Conservation (phyloP, 2,888 invertebrate genomes). For the Anoncus sp. region DNA sequence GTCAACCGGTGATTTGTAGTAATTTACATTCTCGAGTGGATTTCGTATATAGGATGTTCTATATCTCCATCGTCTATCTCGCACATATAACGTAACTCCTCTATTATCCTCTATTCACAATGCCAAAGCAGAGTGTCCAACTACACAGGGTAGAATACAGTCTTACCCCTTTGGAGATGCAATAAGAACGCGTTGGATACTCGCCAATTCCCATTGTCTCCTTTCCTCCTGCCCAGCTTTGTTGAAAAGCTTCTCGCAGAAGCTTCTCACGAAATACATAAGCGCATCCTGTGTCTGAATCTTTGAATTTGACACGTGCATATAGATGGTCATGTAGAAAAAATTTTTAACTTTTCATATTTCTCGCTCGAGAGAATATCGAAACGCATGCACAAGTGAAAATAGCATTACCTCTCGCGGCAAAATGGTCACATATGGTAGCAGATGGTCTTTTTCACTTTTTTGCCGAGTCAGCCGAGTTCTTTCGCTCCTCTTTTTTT, state of each 20-base stretch:
- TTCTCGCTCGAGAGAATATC: conserved; percentile 12
- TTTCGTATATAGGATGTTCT: conserved; percentile 11
- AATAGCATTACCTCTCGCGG: not conserved
- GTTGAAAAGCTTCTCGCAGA: conserved; percentile 25
- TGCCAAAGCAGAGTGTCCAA: conserved; percentile 35
- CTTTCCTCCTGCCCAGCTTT: conserved; percentile 14
- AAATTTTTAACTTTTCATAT: conserved; percentile 1
- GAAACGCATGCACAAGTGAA: not conserved
- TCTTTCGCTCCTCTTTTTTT: not conserved
- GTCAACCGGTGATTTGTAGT: conserved; percentile 23
- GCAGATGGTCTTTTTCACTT: not conserved
- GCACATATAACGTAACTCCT: conserved; percentile 6
- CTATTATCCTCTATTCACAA: conserved; percentile 21
- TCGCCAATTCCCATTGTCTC: conserved; percentile 49
- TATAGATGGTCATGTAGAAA: not conserved
- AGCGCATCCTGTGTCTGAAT: conserved; percentile 6
- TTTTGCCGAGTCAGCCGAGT: conserved; percentile 17
- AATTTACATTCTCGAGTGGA: conserved; percentile 31
- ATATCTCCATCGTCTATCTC: conserved; percentile 20
- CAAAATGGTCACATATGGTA: conserved; percentile 11
- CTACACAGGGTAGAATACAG: conserved; percentile 3
- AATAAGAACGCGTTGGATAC: conserved; percentile 39
- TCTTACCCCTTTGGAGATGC: conserved; percentile 9
- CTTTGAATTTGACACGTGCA: not conserved
- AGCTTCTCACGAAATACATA: conserved; percentile 9